Conservation (phyloP, 2,113 vertebrate species). For the Percopsis transmontana region DNA sequence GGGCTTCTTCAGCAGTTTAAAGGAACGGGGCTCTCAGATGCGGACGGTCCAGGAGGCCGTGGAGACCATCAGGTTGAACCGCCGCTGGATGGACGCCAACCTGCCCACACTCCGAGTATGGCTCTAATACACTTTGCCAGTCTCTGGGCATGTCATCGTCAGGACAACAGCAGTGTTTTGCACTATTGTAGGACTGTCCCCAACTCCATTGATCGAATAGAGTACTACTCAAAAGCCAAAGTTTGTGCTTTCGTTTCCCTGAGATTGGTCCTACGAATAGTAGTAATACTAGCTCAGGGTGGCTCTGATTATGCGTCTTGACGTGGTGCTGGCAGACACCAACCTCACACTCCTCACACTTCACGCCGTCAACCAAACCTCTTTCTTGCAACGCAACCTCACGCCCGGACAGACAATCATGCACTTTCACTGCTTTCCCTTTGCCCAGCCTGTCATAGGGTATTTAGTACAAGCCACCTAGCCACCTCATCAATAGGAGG, state of each 20-base stretch:
- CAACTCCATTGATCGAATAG: conserved; percentile 44
- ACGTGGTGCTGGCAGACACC: conserved; percentile 37
- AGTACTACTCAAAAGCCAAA: conserved; percentile 26
- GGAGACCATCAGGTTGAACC: conserved; percentile 89
- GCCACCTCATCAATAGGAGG: conserved; percentile 7
- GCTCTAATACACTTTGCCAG: conserved; percentile 69
- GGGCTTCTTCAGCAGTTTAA: conserved; percentile 86
- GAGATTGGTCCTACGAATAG: conserved; percentile 37
- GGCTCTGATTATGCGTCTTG: conserved; percentile 59
- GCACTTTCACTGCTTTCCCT: conserved; percentile 29
- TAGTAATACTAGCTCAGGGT: conserved; percentile 87
- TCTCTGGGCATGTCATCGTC: conserved; percentile 35
- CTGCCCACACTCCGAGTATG: conserved; percentile 69
- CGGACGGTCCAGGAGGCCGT: conserved; percentile 85
- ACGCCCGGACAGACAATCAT: conserved; percentile 59
- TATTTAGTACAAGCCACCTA: conserved; percentile 28
- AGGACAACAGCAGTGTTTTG: conserved; percentile 77
- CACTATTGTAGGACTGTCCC: conserved; percentile 78
- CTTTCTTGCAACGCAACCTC: conserved; percentile 13
- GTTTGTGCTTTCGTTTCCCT: conserved; percentile 15
- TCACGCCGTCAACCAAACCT: conserved; percentile 69
- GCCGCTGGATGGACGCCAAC: conserved; percentile 88
- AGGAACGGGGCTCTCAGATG: conserved; percentile 83
- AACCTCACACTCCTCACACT: conserved; percentile 55
- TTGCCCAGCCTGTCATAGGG: conserved; percentile 21